These are phyloP conservation scores for Lepidochitona cinerea DNA, from an alignment of 2,888 invertebrate genomes.

Conservation along the genomic window DNA sequence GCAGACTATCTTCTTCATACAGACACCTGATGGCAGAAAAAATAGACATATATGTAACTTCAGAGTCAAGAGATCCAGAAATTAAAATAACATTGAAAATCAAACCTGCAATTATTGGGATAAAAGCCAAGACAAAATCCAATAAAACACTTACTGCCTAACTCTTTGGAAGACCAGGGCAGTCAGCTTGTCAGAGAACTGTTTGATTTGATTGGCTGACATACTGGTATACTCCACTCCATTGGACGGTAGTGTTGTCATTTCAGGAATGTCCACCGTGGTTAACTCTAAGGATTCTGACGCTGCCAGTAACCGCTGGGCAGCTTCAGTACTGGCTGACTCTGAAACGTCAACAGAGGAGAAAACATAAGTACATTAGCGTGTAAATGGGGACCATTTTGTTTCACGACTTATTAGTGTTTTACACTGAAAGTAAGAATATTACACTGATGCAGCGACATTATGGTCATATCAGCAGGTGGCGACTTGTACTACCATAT, in stretches of 20 bases:
- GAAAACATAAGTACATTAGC: neutral
- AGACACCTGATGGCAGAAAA: conserved; percentile 50
- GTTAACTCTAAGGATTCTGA: conserved; percentile 55
- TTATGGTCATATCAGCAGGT: no score
- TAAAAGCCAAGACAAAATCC: no score
- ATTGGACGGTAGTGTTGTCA: conserved; percentile 57
- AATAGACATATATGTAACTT: no score
- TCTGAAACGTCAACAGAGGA: neutral
- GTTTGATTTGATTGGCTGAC: conserved; percentile 57
- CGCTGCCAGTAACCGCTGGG: conserved; percentile 48
- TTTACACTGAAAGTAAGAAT: no score
- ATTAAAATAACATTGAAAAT: no score
- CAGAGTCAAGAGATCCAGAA: no score
- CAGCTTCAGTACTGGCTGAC: conserved; percentile 48
- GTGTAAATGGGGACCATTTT: no score
- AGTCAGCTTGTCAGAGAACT: conserved; percentile 62
- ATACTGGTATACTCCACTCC: conserved; percentile 62
- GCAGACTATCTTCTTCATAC: conserved; percentile 63
- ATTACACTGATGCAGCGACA: no score
- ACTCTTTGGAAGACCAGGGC: conserved; percentile 58
- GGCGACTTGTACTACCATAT: no score
- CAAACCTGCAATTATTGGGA: no score
- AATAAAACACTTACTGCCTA: conserved; percentile 50
- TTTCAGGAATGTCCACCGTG: conserved; percentile 58
- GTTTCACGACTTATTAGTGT: no score